These are phyloP conservation scores for Protonemura montana DNA, from an alignment of 2,888 invertebrate genomes.

Conservation along the genomic window DNA sequence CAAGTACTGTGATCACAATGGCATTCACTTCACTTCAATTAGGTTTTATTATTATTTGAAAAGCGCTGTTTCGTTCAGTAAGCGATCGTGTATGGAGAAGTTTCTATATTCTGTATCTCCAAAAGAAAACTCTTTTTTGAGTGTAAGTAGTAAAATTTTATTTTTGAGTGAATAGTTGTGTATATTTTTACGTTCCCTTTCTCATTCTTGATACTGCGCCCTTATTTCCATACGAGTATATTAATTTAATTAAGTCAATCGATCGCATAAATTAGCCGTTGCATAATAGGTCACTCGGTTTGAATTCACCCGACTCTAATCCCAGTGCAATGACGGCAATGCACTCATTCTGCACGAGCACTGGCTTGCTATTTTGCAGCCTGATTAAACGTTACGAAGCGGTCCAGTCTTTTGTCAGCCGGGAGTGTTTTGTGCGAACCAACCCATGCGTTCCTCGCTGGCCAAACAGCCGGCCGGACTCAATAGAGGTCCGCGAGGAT, in stretches of 20 bases:
- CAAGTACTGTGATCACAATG: not conserved
- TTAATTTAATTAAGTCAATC: not conserved
- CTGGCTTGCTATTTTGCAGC: not conserved
- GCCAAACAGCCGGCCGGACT: slow-evolving; percentile 15
- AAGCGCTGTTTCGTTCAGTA: not conserved
- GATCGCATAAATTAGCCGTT: not conserved
- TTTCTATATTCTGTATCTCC: too few species aligned
- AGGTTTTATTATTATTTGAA: not conserved
- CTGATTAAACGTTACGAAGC: not conserved
- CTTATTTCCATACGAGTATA: not conserved
- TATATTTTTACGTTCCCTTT: too few species aligned
- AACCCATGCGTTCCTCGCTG: not conserved
- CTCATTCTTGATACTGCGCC: not conserved
- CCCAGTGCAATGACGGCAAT: not conserved
- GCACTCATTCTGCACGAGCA: not conserved
- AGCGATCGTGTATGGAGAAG: too few species aligned
- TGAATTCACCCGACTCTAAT: not conserved
- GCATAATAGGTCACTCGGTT: not conserved
- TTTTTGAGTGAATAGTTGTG: too few species aligned
- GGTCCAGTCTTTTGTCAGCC: not conserved
- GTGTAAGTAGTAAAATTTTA: too few species aligned
- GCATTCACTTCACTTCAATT: not conserved
- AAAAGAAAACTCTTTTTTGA: too few species aligned
- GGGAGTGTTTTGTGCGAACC: not conserved
- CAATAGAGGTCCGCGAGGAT: not conserved